A percentile compares a stretch with the other conserved stretches of the same genome.
Evolutionary conservation across 2,888 invertebrate genomes (phyloP).

Genomic region (Aspidapion aeneum): DNA sequence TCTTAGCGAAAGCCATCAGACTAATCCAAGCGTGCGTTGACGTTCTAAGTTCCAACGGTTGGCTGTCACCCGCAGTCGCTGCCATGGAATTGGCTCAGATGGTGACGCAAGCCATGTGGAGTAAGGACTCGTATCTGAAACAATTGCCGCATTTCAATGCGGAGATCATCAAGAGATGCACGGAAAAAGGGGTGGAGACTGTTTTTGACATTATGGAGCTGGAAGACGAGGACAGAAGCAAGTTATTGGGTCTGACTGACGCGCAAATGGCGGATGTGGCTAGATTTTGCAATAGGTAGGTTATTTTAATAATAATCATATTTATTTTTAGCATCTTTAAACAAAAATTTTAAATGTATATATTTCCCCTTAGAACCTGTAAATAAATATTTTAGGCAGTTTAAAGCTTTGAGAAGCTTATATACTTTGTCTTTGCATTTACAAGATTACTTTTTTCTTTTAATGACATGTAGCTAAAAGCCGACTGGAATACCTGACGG

Average conservation of each 20-base stretch:
- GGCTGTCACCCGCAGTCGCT: conserved; percentile 96
- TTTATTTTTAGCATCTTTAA: too few species aligned
- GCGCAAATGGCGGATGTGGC: conserved; percentile 97
- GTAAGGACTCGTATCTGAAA: conserved; percentile 94
- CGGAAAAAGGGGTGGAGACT: conserved; percentile 88
- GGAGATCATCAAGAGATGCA: conserved; percentile 86
- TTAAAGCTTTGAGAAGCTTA: too few species aligned
- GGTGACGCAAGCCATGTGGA: conserved; percentile 99
- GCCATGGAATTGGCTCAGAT: conserved; percentile 99
- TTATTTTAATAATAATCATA: too few species aligned
- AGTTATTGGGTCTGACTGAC: conserved; percentile 75
- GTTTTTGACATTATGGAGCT: conserved; percentile 96
- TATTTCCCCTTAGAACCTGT: too few species aligned
- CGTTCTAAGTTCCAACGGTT: conserved; percentile 92
- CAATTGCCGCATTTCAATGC: conserved; percentile 93
- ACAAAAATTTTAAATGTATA: too few species aligned
- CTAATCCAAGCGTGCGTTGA: conserved; percentile 94
- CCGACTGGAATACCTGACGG: too few species aligned
- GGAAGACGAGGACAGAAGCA: conserved; percentile 84
- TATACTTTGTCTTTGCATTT: too few species aligned
- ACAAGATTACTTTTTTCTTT: too few species aligned
- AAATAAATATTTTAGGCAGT: too few species aligned
- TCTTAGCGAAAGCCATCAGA: conserved; percentile 80
- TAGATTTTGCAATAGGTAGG: conserved; percentile 96
- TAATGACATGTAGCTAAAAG: too few species aligned